Conservation (phyloP, 2,888 invertebrate species). For the Hartigia nigra region DNA sequence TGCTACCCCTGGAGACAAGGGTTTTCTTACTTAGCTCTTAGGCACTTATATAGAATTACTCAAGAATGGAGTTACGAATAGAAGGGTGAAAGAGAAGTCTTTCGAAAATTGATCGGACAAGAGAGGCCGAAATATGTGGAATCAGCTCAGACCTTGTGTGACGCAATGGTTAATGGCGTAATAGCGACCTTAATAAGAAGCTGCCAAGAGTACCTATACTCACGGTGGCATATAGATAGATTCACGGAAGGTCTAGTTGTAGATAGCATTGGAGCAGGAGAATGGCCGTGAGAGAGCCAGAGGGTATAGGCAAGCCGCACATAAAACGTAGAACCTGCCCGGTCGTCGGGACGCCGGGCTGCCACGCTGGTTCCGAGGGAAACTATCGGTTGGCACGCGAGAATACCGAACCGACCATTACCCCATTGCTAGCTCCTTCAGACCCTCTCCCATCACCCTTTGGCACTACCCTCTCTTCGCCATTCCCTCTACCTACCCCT, state of each 20-base stretch:
- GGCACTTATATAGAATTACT: background rate
- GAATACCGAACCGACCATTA: constrained; percentile 56
- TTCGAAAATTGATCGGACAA: too few species aligned
- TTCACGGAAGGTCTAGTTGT: background rate
- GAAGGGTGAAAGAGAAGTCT: background rate
- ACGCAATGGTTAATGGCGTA: constrained; percentile 8
- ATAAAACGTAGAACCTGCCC: constrained; percentile 38
- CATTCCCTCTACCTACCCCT: constrained; percentile 23
- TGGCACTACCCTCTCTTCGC: constrained; percentile 18
- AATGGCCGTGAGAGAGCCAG: background rate
- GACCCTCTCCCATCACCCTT: constrained; percentile 26
- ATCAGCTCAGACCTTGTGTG: background rate
- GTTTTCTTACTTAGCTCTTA: background rate
- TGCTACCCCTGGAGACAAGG: background rate
- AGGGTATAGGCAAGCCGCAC: constrained; percentile 34
- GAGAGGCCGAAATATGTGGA: too few species aligned
- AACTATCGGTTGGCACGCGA: constrained; percentile 59
- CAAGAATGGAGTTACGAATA: background rate
- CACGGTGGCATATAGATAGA: background rate
- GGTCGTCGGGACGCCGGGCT: constrained; percentile 9
- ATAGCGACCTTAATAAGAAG: constrained; percentile 18
- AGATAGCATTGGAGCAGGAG: background rate
- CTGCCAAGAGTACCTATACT: background rate
- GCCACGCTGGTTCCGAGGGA: constrained; percentile 33
- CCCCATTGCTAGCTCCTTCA: constrained; percentile 33